phyloP scores from a whole-genome alignment of 2,113 vertebrate species.

The Perognathus longimembris region DNA sequence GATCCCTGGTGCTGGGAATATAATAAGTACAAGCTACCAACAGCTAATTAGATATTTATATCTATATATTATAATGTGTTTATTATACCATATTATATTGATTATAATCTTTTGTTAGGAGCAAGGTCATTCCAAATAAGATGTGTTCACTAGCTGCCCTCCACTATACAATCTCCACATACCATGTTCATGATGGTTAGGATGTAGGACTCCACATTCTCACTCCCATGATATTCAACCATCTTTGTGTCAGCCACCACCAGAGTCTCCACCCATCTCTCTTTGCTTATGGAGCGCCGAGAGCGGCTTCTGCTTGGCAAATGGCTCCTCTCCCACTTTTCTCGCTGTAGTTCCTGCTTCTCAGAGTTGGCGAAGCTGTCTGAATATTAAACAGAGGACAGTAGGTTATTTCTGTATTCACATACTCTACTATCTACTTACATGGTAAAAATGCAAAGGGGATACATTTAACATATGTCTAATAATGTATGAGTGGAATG shows the following conservation, averaged over 20 bases:
- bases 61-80: too few relatives aligned
- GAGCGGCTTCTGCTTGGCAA: slow-evolving; percentile 81
- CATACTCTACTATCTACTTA: not conserved
- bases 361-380: slow-evolving; percentile 86
- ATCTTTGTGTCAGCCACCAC: slow-evolving; percentile 98
- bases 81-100: too few relatives aligned
- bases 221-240: slow-evolving; percentile 95
- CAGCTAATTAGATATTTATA: too few relatives aligned
- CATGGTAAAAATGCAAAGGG: not conserved
- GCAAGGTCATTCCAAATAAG: not conserved
- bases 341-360: slow-evolving; percentile 83
- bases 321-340: slow-evolving; percentile 88
- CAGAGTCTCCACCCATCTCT: slow-evolving; percentile 98
- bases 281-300: slow-evolving; percentile 94
- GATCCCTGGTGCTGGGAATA: not conserved
- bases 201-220: slow-evolving; percentile 96
- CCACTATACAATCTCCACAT: slow-evolving; percentile 20
- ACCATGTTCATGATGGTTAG: slow-evolving; percentile 99
- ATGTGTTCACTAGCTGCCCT: not conserved
- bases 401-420: not conserved
- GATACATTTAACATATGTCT: not conserved
- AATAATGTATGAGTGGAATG: not conserved
- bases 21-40: too few relatives aligned
- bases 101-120: not conserved
- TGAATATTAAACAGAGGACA: slow-evolving; percentile 79